phyloP scores from a whole-genome alignment of 1,140 invertebrate species.

The Chelonus insularis region DNA sequence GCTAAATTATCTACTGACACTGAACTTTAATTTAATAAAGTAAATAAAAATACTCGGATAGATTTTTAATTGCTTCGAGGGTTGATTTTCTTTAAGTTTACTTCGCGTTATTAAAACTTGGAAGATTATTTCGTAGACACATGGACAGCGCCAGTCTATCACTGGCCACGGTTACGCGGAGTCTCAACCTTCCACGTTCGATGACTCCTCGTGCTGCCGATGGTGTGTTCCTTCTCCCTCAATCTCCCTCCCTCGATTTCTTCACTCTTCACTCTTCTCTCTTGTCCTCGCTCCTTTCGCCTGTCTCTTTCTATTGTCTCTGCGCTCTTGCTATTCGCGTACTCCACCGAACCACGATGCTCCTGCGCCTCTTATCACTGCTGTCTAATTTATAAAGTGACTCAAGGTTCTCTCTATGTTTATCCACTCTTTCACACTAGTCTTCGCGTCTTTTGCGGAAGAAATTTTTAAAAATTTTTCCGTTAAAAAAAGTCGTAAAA shows the following conservation, averaged over 20 bases:
- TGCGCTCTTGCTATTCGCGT: conserved; percentile 12
- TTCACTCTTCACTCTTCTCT: conserved; percentile 24
- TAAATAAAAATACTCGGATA: background rate
- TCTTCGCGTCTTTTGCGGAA: too few species aligned
- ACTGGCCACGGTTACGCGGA: background rate
- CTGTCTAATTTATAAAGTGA: too few species aligned
- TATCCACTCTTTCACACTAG: too few species aligned
- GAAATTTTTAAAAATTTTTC: too few species aligned
- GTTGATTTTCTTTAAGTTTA: too few species aligned
- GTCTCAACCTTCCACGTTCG: conserved; percentile 5
- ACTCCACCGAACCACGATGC: too few species aligned
- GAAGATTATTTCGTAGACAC: too few species aligned
- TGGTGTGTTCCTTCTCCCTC: background rate
- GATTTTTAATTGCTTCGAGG: background rate
- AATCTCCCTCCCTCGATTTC: background rate
- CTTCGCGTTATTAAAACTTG: background rate
- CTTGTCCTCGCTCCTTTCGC: conserved; percentile 24
- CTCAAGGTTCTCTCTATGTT: too few species aligned
- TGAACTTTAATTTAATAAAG: background rate
- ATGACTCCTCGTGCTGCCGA: background rate
- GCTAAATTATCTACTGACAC: background rate
- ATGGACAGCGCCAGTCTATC: background rate
- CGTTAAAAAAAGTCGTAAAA: too few species aligned
- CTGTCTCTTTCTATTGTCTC: conserved; percentile 18
- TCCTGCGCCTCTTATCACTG: too few species aligned